A percentile compares a stretch with the other conserved stretches of the same genome.
Evolutionary conservation across 1,140 invertebrate genomes (phyloP).

Genomic region (Drosophila pseudoananassae): DNA sequence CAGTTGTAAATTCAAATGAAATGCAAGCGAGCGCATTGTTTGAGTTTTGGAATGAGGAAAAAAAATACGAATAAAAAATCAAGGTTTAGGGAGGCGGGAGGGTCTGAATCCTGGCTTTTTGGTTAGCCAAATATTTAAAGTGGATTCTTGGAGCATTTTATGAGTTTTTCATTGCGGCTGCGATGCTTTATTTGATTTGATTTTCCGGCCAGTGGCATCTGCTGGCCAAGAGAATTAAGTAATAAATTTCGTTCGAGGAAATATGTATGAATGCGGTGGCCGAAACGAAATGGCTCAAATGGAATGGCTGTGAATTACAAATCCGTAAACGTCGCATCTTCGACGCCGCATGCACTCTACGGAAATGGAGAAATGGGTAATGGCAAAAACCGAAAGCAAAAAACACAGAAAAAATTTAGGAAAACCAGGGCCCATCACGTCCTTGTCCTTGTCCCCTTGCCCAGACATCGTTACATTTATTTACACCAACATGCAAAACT

Average conservation of each 20-base stretch:
- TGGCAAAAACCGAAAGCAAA: slow-evolving; percentile 1
- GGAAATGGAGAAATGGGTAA: slow-evolving; percentile 21
- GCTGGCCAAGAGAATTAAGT: slow-evolving; percentile 56
- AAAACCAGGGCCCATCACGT: slow-evolving; percentile 55
- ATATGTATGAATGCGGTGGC: slow-evolving; percentile 34
- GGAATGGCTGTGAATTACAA: slow-evolving; percentile 55
- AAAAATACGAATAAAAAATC: background rate
- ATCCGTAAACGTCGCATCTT: slow-evolving; percentile 54
- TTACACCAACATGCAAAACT: slow-evolving; percentile 77
- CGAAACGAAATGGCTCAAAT: slow-evolving; percentile 29
- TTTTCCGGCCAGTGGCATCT: slow-evolving; percentile 51
- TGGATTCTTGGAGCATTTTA: slow-evolving; percentile 61
- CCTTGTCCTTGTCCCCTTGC: slow-evolving; percentile 27
- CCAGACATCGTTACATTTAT: slow-evolving; percentile 67
- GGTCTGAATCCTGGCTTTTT: slow-evolving; percentile 51
- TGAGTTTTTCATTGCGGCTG: slow-evolving; percentile 51
- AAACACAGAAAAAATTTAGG: background rate
- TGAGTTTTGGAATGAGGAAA: slow-evolving; percentile 20
- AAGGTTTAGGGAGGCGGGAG: background rate
- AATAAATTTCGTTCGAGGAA: slow-evolving; percentile 55
- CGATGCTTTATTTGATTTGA: slow-evolving; percentile 60
- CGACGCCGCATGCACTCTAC: slow-evolving; percentile 45
- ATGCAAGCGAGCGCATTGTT: slow-evolving; percentile 76
- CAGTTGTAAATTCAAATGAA: slow-evolving; percentile 83
- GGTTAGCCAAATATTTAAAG: slow-evolving; percentile 75